Evolutionary conservation across 2,888 invertebrate species (phyloP).

Genomic region (Campoletis raptor): DNA sequence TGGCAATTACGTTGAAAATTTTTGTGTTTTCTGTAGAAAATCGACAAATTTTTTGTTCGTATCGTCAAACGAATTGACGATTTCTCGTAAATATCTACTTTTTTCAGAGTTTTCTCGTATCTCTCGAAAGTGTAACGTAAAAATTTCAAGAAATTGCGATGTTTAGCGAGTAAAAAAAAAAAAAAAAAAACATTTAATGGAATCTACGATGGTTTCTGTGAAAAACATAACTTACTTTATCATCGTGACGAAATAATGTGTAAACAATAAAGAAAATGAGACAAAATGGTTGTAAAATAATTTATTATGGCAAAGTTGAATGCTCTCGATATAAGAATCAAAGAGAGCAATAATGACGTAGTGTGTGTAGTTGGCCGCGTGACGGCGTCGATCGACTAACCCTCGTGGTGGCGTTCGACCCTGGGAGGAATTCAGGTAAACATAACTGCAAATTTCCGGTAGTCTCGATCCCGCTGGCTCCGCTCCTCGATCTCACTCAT

Average conservation of each 20-base stretch:
- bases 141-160: background rate
- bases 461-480: slow-evolving; percentile 66
- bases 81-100: too few relatives aligned
- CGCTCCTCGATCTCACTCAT: slow-evolving; percentile 59
- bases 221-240: background rate
- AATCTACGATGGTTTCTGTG: background rate
- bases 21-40: background rate
- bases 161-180: background rate
- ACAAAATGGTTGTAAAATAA: background rate
- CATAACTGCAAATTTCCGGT: slow-evolving; percentile 82
- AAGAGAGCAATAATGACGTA: background rate
- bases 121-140: too few relatives aligned
- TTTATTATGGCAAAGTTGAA: background rate
- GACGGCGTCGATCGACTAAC: slow-evolving; percentile 73
- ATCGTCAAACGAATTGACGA: background rate
- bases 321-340: background rate
- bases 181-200: background rate
- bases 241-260: background rate
- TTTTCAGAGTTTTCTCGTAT: too few relatives aligned
- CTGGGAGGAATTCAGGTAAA: slow-evolving; percentile 79
- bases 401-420: slow-evolving; percentile 73
- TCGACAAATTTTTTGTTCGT: background rate
- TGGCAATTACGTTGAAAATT: background rate
- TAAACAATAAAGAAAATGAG: background rate
- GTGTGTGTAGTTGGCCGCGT: slow-evolving; percentile 17